Evolutionary conservation across 2,797 vertebrate genomes (phyloP), one percentile per base, ranked within the genome.

Genomic region (Enteromius trimaculatus): DNA sequence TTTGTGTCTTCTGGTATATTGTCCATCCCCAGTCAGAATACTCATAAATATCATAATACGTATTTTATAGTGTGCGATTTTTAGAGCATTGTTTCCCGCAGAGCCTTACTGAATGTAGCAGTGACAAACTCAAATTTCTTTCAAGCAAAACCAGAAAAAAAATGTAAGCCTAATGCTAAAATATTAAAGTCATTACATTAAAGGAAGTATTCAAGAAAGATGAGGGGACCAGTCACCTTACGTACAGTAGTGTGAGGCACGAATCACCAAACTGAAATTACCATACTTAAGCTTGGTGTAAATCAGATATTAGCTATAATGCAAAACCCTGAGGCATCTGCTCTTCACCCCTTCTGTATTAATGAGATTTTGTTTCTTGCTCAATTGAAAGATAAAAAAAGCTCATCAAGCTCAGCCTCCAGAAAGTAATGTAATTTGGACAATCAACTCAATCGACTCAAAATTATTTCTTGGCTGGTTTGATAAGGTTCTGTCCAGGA

Each of bases 351-450:
- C 19, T 55, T 47, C 23, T 77, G 58, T 29, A 62, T 77, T 77
- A 77, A 77, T 64, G 23, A 31, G 58, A 64, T 64, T 77, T 44
- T 77, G 23, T 64, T 77, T 14, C 75, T 77, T 64, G 37, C 39
- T 62, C 75, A 77, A 62, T 19, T 62, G 58, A 47, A 77, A 62
- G 31, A 14, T 37, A 31, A 1, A 42, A 60, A 77, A 21, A 44
- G 1, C 58, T 77, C 39, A 62, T 64, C 39, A 47, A 77, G 16
- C 58, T 21, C 58, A 77, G 37, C 37, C 37, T 62, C 34, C 74
- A 53, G 34, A 77, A 4, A 47, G 34, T 78, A 83, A 62, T 83
- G 16, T 70, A 58, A 83, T 83, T 83, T 70, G 65, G 77, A 49
- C 51, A 64, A 83, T 77, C 76, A 31, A n/a, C 39, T 31, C 17